Percentiles rank a stretch among this genome's conserved stretches.
phyloP scores from a whole-genome alignment of 2,797 vertebrate genomes.

The Tapera naevia region DNA sequence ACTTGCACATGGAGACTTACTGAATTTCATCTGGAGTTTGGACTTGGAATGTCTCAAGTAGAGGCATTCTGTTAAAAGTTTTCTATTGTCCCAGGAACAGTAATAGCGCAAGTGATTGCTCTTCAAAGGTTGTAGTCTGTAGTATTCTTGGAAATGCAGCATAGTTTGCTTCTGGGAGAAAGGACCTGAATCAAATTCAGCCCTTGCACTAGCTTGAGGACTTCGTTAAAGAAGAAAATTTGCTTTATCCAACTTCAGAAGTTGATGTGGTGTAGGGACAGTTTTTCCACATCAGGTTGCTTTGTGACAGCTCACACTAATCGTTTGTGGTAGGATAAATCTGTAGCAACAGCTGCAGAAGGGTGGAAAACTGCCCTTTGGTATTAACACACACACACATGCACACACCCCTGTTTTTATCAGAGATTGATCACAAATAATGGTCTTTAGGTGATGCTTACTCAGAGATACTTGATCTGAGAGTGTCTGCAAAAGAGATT shows the following conservation, averaged over 20 bases:
- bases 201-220: neutral
- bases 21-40: neutral
- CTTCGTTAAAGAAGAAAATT: neutral
- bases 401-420: neutral
- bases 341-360: neutral
- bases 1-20: neutral
- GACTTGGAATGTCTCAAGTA: neutral
- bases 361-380: neutral
- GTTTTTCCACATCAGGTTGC: neutral
- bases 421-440: neutral
- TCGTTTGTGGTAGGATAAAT: neutral
- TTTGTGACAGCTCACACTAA: neutral
- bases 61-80: neutral
- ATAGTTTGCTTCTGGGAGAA: neutral
- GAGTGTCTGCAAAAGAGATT: neutral
- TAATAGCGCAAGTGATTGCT: neutral
- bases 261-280: neutral
- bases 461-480: neutral
- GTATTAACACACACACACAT: no score
- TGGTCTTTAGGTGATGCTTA: neutral
- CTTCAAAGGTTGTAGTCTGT: neutral
- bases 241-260: neutral
- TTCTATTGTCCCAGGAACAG: neutral
- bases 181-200: neutral
- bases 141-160: neutral